Evolutionary conservation across 2,888 invertebrate genomes (phyloP).

Genomic region (Hermaeophaga mercurialis): DNA sequence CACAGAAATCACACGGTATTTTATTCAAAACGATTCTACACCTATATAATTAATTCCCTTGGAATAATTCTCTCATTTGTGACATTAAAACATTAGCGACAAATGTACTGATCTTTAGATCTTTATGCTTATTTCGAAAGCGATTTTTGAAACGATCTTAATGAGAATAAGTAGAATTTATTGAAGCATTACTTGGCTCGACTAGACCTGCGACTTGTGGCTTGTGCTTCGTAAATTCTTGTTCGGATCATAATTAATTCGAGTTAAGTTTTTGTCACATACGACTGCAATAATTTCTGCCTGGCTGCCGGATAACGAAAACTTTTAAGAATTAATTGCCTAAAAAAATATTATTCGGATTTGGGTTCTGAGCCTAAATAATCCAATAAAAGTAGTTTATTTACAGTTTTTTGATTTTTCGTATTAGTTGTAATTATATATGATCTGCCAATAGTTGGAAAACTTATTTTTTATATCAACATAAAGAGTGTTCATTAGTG

Average conservation of each 20-base stretch:
- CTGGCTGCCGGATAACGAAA: too few relatives aligned
- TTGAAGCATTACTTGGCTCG: constrained; percentile 21
- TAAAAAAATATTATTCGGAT: too few relatives aligned
- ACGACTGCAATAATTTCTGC: not conserved
- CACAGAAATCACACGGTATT: too few relatives aligned
- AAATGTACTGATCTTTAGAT: constrained; percentile 14
- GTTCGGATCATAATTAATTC: constrained; percentile 16
- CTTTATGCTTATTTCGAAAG: constrained; percentile 10
- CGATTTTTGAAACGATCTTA: constrained; percentile 14
- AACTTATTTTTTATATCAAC: too few relatives aligned
- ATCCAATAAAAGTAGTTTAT: too few relatives aligned
- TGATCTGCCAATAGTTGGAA: too few relatives aligned
- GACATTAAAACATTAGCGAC: constrained; percentile 17
- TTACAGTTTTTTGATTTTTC: too few relatives aligned
- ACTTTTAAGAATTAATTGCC: too few relatives aligned
- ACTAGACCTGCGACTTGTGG: constrained; percentile 5
- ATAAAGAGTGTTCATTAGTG: too few relatives aligned
- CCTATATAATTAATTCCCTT: constrained; percentile 6
- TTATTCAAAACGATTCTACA: not conserved
- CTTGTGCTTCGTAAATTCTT: constrained; percentile 9
- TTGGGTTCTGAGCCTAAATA: too few relatives aligned
- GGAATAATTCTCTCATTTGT: constrained; percentile 10
- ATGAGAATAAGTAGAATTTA: constrained; percentile 24
- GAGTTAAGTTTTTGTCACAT: not conserved
- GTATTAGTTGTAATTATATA: too few relatives aligned